phyloP scores from a whole-genome alignment of 2,113 vertebrate species.

The Setophaga coronata region DNA sequence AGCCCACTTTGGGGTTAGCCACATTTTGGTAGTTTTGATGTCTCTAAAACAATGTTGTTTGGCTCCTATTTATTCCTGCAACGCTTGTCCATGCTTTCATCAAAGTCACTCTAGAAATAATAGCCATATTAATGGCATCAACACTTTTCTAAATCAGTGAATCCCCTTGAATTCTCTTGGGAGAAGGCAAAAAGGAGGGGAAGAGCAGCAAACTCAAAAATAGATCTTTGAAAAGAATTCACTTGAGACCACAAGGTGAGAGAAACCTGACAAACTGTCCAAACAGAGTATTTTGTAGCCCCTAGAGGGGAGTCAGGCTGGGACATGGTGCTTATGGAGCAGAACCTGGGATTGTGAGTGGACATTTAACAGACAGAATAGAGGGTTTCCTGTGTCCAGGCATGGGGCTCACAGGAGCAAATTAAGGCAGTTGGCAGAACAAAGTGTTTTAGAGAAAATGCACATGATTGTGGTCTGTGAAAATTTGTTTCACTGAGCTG shows the following conservation, averaged over 20 bases:
- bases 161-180: background rate
- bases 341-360: background rate
- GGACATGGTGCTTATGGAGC: background rate
- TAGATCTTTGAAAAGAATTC: background rate
- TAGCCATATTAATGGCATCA: background rate
- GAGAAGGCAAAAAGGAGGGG: background rate
- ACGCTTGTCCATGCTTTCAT: background rate
- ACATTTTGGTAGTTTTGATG: background rate
- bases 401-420: background rate
- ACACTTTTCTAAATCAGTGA: background rate
- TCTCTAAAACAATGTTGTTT: background rate
- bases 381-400: background rate
- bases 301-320: background rate
- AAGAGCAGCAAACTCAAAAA: background rate
- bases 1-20: too few relatives aligned
- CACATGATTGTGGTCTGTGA: background rate
- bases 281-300: background rate
- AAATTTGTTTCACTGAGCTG: background rate
- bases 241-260: background rate
- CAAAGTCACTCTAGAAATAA: background rate
- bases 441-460: background rate
- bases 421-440: background rate
- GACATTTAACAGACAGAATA: background rate
- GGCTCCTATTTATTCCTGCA: background rate
- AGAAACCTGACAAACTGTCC: background rate